A percentile compares a stretch with the other conserved stretches of the same genome.
phyloP scores from a whole-genome alignment of 1,140 invertebrate species.

The Drosophila littoralis region DNA sequence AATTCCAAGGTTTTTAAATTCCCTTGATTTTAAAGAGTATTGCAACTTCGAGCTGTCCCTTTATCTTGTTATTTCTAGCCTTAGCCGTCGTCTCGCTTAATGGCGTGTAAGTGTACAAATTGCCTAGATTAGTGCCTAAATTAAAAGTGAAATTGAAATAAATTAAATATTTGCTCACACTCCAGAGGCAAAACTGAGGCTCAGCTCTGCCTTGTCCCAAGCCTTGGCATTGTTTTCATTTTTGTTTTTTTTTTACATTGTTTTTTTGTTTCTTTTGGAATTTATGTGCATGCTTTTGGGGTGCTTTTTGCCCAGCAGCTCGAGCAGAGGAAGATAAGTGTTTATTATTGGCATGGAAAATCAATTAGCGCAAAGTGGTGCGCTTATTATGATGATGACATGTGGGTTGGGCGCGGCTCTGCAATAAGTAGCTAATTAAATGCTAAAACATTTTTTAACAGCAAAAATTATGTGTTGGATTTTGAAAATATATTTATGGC shows the following conservation, averaged over 20 bases:
- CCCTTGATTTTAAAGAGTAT: slow-evolving; percentile 14
- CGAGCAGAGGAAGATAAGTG: slow-evolving; percentile 39
- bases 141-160: slow-evolving; percentile 82
- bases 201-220: not conserved
- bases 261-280: slow-evolving; percentile 37
- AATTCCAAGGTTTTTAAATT: not conserved
- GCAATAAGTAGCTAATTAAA: slow-evolving; percentile 49
- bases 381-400: slow-evolving; percentile 17
- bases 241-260: slow-evolving; percentile 9
- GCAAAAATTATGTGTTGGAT: slow-evolving; percentile 27
- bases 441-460: slow-evolving; percentile 35
- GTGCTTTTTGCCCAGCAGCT: slow-evolving; percentile 21
- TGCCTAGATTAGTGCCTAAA: slow-evolving; percentile 82
- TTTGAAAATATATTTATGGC: slow-evolving; percentile 13
- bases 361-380: slow-evolving; percentile 63
- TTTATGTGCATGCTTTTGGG: slow-evolving; percentile 52
- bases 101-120: slow-evolving; percentile 81
- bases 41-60: slow-evolving; percentile 10
- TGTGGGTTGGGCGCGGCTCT: not conserved
- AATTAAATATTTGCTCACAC: slow-evolving; percentile 75
- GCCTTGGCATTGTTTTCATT: slow-evolving; percentile 33
- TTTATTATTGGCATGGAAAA: slow-evolving; percentile 69
- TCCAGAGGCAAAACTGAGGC: slow-evolving; percentile 12
- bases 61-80: slow-evolving; percentile 9
- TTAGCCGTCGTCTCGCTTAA: slow-evolving; percentile 59